Base-by-base conservation (phyloP, 2,888 invertebrate species). In the Drosophila subsilvestris region DNA sequence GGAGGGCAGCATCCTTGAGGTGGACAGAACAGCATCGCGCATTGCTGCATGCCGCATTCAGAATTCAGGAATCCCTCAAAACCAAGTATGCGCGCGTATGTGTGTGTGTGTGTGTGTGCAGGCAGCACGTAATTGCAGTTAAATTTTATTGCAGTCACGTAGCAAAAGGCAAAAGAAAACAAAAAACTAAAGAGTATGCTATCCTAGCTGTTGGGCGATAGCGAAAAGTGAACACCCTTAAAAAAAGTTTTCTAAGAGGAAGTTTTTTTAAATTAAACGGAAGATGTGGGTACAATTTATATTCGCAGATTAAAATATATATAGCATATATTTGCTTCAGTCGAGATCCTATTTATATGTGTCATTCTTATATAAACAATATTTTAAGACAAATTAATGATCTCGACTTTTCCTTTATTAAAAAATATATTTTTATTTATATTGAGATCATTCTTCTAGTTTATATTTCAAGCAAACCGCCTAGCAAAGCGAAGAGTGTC, bases 101-200 rank as follows among this genome's bases (percentile, higher is more conserved):
- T 22, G 50, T 22, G 32, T 9, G 48, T 12, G 61, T 29, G 17
- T 22, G 50, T 29, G 37, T 9, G 49, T 27, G 61, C 65, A 78
- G 69, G 76, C 68, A 76, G 74, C 83, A 83, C 83, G 83, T 83
- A 83, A 79, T 80, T 83, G 81, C 86, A 83, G 83, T 83, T 86
- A 83, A 79, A 83, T 84, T 83, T 83, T 86, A 83, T 83, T 79
- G 72, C 86, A 80, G 80, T 80, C 83, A 83, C 83, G 83, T 83
- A 83, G 67, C 67, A 59, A 67, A 54, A 59, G 50, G 51, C 50
- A 55, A 47, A 65, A 54, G 43, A 55, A 43, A 55, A 66, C 44
- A 37, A 37, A 37, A 70, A 29, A 50, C 45, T 45, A 58, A 45
- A 60, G 49, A 47, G 42, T n/a, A 20, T 50, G n/a, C n/a, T n/a